These are phyloP conservation scores for Pseudococcus longispinus DNA, from an alignment of 2,888 invertebrate species.

Conservation along the genomic window DNA sequence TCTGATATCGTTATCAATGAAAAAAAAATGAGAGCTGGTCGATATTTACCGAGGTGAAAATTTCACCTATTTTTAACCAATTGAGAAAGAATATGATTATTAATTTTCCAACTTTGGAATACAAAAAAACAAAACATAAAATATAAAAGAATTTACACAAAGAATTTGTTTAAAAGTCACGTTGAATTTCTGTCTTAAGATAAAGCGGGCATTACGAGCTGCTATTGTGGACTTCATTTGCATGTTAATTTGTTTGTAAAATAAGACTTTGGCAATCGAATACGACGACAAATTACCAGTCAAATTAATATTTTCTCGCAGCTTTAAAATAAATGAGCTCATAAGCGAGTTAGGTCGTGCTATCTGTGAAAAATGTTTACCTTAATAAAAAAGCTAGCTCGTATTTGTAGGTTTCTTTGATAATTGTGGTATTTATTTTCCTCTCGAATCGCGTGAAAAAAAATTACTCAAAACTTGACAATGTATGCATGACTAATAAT, in stretches of 20 bases:
- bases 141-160: not conserved
- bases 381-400: not conserved
- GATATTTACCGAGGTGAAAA: too few relatives aligned
- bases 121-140: not conserved
- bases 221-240: constrained; percentile 13
- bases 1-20: too few relatives aligned
- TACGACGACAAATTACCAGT: constrained; percentile 15
- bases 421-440: not conserved
- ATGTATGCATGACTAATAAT: not conserved
- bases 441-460: not conserved
- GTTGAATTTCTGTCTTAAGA: not conserved
- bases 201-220: not conserved
- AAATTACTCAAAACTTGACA: not conserved
- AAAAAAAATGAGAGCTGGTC: too few relatives aligned
- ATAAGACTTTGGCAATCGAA: not conserved
- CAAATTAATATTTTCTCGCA: constrained; percentile 1
- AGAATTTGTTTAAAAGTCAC: not conserved
- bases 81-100: not conserved
- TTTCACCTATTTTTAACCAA: not conserved
- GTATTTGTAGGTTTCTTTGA: not conserved
- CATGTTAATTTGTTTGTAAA: constrained; percentile 40
- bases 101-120: not conserved
- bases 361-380: not conserved
- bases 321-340: not conserved
- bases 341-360: not conserved